Conservation (phyloP, 37 sponge, comb jelly and placozoan genomes). For the Oopsacas minuta region DNA sequence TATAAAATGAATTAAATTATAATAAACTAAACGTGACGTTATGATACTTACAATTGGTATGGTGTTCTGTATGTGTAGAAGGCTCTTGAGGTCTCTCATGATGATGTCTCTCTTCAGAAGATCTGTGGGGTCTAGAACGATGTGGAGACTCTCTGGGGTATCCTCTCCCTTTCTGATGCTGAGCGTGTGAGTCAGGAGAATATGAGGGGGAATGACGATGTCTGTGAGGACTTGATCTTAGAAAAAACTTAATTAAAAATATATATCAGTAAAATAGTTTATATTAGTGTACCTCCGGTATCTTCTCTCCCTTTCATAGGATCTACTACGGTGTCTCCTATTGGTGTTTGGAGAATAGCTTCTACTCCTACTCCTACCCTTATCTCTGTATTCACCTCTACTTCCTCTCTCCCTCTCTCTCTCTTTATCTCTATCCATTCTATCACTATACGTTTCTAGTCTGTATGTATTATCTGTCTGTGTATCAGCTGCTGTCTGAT, state of each 20-base stretch:
- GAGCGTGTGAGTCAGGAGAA: conserved; percentile 3
- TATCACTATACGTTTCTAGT: not conserved
- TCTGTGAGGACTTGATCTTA: not conserved
- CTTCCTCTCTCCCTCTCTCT: not conserved
- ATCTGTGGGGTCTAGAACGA: not conserved
- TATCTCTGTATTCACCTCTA: not conserved
- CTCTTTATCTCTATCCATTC: not conserved
- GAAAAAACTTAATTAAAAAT: not conserved
- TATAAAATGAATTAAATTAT: not conserved
- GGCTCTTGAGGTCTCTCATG: not conserved
- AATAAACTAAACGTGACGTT: no score
- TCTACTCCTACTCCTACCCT: not conserved
- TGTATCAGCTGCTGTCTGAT: not conserved
- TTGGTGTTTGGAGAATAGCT: not conserved
- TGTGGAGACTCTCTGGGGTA: not conserved
- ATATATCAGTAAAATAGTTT: no score
- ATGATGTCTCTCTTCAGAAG: not conserved
- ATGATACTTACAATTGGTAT: not conserved
- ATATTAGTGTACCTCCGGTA: no score
- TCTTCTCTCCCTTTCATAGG: not conserved
- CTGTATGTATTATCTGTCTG: not conserved
- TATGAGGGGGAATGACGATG: not conserved
- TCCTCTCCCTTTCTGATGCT: not conserved
- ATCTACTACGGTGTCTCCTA: not conserved
- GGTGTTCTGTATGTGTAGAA: not conserved